Base-by-base conservation (phyloP, 2,113 vertebrate genomes). In the Indri indri region DNA sequence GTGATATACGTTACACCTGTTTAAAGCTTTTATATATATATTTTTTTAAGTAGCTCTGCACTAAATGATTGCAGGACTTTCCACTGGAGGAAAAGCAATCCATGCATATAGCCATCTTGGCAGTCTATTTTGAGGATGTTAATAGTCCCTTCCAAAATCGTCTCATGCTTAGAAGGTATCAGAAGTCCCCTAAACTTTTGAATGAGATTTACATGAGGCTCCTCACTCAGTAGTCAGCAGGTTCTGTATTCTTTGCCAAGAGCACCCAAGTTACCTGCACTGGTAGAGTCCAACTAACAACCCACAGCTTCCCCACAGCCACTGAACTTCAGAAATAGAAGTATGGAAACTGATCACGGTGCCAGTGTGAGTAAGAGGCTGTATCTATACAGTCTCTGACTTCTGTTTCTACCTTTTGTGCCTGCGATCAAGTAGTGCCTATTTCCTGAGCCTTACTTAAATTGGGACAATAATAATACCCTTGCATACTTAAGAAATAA, bases 341-440 rank as follows among this genome's bases (percentile, higher is more conserved):
- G 32, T 11, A 18, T 13, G 25, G 30, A 40, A n/a, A 68, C 23
- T 11, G 5, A 5, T 40, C 54, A 7, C 18, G 6, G 14, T 0
- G 6, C 18, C 3, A 4, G 1, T 18, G 2, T 54, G 34, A 40
- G 27, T 1, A 18, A 2, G 17, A 9, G 47, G 0, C 5, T 14
- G 2, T 47, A 11, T 23, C 54, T 47, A 30, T 2, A 14, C 4
- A 34, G 66, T 8, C 22, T 83, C 52, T 50, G 9, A n/a, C 37
- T 59, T 47, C 8, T 30, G 27, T 5, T 65, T 76, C 50, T 89
- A 1, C 18, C 40, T 34, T 54, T 34, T 59, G 17, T 3, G 1
- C 25, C 18, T 20, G 0, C 9, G 22, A 50, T 45, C 42, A 77
- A 27, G 1, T 16, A 16, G 68, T n/a, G 52, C 32, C 71, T 50